phyloP scores from a whole-genome alignment of 2,888 invertebrate species.

The Taphrorychus bicolor region DNA sequence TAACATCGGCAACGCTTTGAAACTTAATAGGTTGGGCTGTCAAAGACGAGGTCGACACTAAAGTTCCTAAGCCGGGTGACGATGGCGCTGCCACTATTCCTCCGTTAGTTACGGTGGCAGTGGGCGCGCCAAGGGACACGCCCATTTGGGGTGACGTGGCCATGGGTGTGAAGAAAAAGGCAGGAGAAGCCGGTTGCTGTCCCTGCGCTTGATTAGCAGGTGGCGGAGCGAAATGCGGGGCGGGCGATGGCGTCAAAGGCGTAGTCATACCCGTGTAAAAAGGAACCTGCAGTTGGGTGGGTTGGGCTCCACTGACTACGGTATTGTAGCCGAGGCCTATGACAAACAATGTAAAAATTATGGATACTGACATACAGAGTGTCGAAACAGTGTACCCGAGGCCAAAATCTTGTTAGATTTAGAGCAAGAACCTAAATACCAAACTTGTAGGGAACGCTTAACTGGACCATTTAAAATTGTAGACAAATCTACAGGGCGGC shows the following conservation, averaged over 20 bases:
- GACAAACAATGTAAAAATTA: background rate
- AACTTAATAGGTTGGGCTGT: constrained; percentile 54
- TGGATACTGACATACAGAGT: background rate
- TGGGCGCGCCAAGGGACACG: constrained; percentile 51
- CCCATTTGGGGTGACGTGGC: constrained; percentile 47
- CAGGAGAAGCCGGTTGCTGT: constrained; percentile 50
- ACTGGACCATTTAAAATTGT: no score
- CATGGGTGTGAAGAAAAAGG: constrained; percentile 62
- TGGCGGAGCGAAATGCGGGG: constrained; percentile 23
- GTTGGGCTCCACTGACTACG: constrained; percentile 18
- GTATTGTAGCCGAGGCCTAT: constrained; percentile 28
- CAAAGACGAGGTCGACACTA: constrained; percentile 38
- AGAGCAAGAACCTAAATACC: no score
- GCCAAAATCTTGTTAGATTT: no score
- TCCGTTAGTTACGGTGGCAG: constrained; percentile 52
- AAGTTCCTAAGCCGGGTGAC: constrained; percentile 36
- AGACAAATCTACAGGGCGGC: no score
- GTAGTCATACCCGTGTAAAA: constrained; percentile 34
- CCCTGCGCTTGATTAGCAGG: constrained; percentile 16
- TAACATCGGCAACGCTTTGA: constrained; percentile 64
- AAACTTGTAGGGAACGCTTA: no score
- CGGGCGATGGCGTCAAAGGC: constrained; percentile 17
- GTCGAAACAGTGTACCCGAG: background rate
- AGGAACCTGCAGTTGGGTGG: constrained; percentile 30
- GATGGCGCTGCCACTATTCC: constrained; percentile 17